phyloP scores from a whole-genome alignment of 2,888 invertebrate genomes.

The Dexiosoma caninum region DNA sequence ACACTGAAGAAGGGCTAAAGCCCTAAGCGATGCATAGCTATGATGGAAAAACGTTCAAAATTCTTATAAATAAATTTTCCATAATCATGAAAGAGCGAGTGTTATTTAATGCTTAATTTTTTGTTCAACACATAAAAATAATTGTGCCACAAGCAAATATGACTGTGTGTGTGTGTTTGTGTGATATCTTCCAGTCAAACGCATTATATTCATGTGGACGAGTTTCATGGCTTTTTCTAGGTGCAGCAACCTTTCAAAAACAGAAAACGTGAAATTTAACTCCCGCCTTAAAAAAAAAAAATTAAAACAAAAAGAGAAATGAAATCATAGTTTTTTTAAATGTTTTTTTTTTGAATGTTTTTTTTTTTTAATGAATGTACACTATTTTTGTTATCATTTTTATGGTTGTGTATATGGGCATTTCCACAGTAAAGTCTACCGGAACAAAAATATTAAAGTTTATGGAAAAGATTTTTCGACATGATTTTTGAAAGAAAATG shows the following conservation, averaged over 20 bases:
- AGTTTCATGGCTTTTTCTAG: background rate
- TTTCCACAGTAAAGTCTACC: background rate
- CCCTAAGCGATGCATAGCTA: too few relatives aligned
- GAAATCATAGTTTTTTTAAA: constrained; percentile 42
- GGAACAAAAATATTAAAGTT: too few relatives aligned
- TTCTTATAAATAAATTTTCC: too few relatives aligned
- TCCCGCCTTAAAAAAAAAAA: background rate
- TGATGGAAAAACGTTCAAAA: too few relatives aligned
- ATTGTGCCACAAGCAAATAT: background rate
- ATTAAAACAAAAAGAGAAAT: too few relatives aligned
- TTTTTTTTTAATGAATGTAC: background rate
- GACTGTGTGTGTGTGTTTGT: background rate
- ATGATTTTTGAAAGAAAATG: too few relatives aligned
- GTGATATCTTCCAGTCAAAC: background rate
- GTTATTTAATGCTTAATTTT: too few relatives aligned
- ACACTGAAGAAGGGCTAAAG: too few relatives aligned
- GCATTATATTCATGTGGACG: background rate
- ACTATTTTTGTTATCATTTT: background rate
- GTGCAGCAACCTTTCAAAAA: constrained; percentile 18
- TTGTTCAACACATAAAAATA: too few relatives aligned
- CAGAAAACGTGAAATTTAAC: background rate
- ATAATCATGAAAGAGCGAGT: too few relatives aligned
- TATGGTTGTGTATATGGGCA: background rate
- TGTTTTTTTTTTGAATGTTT: background rate
- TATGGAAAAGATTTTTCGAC: too few relatives aligned